phyloP scores from a whole-genome alignment of 2,888 invertebrate species.

The Seira sanloemensis region DNA sequence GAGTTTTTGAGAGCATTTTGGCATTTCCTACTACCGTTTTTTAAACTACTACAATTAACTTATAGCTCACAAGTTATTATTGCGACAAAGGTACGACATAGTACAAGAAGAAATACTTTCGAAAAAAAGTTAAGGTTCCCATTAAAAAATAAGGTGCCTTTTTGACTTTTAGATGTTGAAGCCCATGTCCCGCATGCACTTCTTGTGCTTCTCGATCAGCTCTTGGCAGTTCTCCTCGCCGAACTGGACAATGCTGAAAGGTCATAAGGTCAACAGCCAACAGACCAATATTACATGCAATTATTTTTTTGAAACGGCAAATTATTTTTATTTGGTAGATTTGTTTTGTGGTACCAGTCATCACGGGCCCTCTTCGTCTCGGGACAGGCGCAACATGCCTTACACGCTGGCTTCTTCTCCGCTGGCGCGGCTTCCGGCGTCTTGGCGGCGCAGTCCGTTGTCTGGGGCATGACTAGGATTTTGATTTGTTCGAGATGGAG shows the following conservation, averaged over 20 bases:
- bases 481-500: no score
- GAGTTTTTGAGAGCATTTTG: no score
- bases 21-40: no score
- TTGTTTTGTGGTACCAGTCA: conserved; percentile 83
- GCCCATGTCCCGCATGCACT: conserved; percentile 96
- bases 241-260: conserved; percentile 87
- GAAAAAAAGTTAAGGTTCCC: no score
- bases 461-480: conserved; percentile 31
- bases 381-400: conserved; percentile 97
- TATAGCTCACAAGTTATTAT: no score
- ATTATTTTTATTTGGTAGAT: conserved; percentile 3
- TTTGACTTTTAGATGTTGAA: conserved; percentile 96
- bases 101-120: no score
- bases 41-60: no score
- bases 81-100: no score
- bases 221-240: conserved; percentile 94
- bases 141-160: no score
- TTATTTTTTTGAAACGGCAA: no score
- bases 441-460: conserved; percentile 38
- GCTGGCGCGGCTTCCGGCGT: not conserved
- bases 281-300: no score
- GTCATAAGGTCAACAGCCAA: conserved; percentile 18
- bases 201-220: conserved; percentile 96
- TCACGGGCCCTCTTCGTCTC: conserved; percentile 94
- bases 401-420: conserved; percentile 84